A percentile compares a stretch with the other conserved stretches of the same genome.
phyloP scores from a whole-genome alignment of 2,888 invertebrate genomes.

The Limnephilus marmoratus region DNA sequence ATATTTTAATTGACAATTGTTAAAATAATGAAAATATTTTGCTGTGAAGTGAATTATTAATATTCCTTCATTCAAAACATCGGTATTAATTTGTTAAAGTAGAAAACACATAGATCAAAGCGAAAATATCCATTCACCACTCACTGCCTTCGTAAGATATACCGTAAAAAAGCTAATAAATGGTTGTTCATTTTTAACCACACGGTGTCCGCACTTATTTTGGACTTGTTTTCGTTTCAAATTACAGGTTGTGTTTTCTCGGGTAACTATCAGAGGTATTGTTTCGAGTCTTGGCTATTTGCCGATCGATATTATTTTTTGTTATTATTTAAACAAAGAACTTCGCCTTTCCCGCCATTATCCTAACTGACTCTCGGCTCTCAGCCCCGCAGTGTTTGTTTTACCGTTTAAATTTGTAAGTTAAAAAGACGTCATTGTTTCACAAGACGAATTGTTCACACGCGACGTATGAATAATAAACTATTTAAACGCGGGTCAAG shows the following conservation, averaged over 20 bases:
- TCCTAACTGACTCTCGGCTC: constrained; percentile 4
- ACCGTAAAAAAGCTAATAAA: background rate
- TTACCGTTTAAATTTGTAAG: constrained; percentile 28
- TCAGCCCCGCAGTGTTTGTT: constrained; percentile 25
- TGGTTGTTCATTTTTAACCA: constrained; percentile 23
- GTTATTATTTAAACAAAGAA: constrained; percentile 54
- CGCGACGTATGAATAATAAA: constrained; percentile 24
- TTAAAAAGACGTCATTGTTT: constrained; percentile 33
- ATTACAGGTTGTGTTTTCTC: constrained; percentile 54
- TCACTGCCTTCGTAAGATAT: background rate
- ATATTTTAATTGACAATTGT: too few species aligned
- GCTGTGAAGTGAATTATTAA: too few species aligned
- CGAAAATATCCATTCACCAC: background rate
- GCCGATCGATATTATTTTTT: constrained; percentile 46
- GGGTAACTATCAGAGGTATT: constrained; percentile 46
- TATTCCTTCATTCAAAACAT: background rate
- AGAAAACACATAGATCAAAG: background rate
- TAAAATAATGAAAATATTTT: too few species aligned
- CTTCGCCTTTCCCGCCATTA: constrained; percentile 39
- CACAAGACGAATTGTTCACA: constrained; percentile 30
- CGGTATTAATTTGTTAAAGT: background rate
- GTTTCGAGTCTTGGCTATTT: constrained; percentile 47
- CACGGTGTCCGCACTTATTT: constrained; percentile 18
- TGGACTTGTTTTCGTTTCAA: constrained; percentile 42
- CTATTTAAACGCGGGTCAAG: constrained; percentile 6